Base-by-base conservation (phyloP, 2,113 vertebrate genomes). In the Rhodinocichla rosea region DNA sequence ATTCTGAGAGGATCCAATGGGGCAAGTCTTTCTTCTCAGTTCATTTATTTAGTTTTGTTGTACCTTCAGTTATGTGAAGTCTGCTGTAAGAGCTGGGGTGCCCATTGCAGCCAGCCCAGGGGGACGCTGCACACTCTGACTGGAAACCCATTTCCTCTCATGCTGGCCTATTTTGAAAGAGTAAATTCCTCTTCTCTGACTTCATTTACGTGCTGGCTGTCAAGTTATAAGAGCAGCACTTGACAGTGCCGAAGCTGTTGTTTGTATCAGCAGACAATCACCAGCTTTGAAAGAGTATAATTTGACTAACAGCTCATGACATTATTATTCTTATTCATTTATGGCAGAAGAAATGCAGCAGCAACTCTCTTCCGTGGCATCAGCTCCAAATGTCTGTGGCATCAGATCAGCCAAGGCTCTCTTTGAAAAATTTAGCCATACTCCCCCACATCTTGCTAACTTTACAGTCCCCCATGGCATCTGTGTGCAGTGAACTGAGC, bases 401-500 rank as follows among this genome's bases (percentile, higher is more conserved):
- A 97, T 94, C 96, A 28, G 42, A 96, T 95, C 96, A 97, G 93
- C 94, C 92, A 93, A 97, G 87, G 50, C 42, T 83, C 94, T 96
- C 95, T 94, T 95, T 92, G 11, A 94, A 97, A 97, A 95, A 96
- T 91, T 96, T 96, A 95, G 74, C 94, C 76, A 40, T 96, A 93
- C 96, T 97, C 97, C 97, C 95, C 97, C 97, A 97, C 97, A 97
- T 97, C 95, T 98, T 96, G 33, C 97, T 97, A 98, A 98, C 97
- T 98, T 98, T 97, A 97, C 97, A 96, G 96, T 97, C 96, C 97
- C 82, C 95, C 93, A 94, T 96, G 97, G 97, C 96, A 97, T 97
- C 97, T 97, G 97, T 97, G 97, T 98, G 98, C 98, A 96, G 97
- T 97, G 97, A 98, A 97, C 97, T 97, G 98, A 98, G 97, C 96